A percentile compares a stretch with the other conserved stretches of the same genome.
Conservation (phyloP, 2,888 invertebrate genomes). For the Chrysolina oricalcia region DNA sequence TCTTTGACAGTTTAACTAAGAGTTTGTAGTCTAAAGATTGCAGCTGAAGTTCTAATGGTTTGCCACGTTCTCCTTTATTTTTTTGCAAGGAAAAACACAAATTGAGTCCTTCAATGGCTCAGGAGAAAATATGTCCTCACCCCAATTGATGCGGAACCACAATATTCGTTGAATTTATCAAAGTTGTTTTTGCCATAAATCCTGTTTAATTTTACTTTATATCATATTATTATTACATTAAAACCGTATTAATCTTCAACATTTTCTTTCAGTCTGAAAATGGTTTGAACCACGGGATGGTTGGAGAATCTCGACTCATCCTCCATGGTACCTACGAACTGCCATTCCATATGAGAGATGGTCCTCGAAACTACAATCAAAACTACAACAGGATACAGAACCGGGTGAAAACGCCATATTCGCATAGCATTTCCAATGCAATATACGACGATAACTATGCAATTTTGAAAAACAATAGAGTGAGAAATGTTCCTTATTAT, state of each 20-base stretch:
- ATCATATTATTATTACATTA: neutral
- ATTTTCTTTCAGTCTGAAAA: slow-evolving; percentile 68
- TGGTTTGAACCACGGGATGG: slow-evolving; percentile 73
- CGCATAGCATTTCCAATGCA: neutral
- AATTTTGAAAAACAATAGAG: neutral
- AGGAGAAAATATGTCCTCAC: too few species aligned
- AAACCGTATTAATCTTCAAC: neutral
- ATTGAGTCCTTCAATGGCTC: too few species aligned
- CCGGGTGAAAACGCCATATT: slow-evolving; percentile 40
- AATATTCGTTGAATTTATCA: too few species aligned
- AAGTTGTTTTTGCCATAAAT: too few species aligned
- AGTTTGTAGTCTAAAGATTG: too few species aligned
- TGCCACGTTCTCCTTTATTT: too few species aligned
- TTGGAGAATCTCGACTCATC: slow-evolving; percentile 77
- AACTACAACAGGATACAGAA: slow-evolving; percentile 72
- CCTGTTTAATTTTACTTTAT: too few species aligned
- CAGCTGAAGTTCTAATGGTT: too few species aligned
- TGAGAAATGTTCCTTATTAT: neutral
- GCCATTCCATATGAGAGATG: slow-evolving; percentile 78
- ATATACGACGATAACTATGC: neutral
- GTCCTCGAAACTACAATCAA: slow-evolving; percentile 74
- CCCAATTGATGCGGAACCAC: too few species aligned
- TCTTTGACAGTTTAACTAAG: too few species aligned
- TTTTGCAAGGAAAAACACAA: too few species aligned
- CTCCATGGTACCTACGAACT: slow-evolving; percentile 82